phyloP scores from a whole-genome alignment of 35 echinoderm and acorn worm species.

The Eucidaris tribuloides region DNA sequence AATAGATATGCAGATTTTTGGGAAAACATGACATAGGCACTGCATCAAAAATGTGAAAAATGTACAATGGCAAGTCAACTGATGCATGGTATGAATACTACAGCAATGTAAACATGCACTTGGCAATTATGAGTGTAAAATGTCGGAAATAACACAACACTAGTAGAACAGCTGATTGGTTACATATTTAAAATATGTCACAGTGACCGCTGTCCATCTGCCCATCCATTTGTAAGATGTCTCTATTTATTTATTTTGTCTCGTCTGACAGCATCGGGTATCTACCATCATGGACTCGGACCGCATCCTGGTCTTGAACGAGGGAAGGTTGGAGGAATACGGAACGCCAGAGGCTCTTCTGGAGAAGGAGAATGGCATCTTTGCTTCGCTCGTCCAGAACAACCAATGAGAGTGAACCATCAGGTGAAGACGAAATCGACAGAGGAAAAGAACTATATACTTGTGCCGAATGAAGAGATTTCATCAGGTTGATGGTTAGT shows the following conservation, averaged over 20 bases:
- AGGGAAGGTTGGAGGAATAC: constrained; percentile 71
- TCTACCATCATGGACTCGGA: constrained; percentile 86
- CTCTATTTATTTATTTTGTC: neutral
- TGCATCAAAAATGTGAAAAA: too few species aligned
- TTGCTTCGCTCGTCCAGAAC: constrained; percentile 75
- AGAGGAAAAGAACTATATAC: too few species aligned
- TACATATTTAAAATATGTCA: neutral
- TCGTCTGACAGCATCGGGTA: constrained; percentile 73
- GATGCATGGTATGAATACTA: neutral
- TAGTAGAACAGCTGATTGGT: neutral
- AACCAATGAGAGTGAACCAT: constrained; percentile 52
- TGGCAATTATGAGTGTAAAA: neutral
- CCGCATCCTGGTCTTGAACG: constrained; percentile 67
- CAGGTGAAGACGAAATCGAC: too few species aligned
- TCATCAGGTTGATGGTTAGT: too few species aligned
- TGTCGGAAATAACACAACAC: too few species aligned
- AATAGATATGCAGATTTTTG: too few species aligned
- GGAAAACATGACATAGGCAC: too few species aligned
- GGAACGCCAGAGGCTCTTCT: constrained; percentile 78
- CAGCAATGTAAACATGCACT: too few species aligned
- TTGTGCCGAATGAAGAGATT: too few species aligned
- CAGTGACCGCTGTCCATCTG: too few species aligned
- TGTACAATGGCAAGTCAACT: neutral
- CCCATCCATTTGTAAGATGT: neutral
- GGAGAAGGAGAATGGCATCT: constrained; percentile 60